Percentiles rank a stretch among this genome's conserved stretches.
Evolutionary conservation across 2,888 invertebrate species (phyloP).

Genomic region (Erpobdella octoculata): DNA sequence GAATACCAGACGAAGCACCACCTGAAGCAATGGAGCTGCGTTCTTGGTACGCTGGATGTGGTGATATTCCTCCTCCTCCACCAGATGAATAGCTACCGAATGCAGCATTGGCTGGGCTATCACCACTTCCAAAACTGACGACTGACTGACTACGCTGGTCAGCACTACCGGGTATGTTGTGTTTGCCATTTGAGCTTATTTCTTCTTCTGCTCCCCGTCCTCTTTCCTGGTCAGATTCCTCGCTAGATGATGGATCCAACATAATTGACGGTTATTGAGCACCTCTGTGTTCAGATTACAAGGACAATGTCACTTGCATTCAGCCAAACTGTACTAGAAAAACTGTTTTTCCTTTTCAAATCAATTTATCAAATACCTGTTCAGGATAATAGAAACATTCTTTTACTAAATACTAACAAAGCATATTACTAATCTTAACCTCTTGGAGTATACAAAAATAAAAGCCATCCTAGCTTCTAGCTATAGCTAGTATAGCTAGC

Average conservation of each 20-base stretch:
- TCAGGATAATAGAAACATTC: no score
- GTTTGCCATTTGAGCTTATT: conserved; percentile 8
- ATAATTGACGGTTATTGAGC: no score
- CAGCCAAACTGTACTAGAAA: no score
- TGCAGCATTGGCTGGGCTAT: conserved; percentile 39
- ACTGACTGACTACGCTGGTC: conserved; percentile 51
- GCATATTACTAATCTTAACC: no score
- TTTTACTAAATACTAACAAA: no score
- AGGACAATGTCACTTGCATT: no score
- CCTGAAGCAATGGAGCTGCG: background rate
- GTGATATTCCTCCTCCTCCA: background rate
- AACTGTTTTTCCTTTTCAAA: no score
- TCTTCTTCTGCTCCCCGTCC: conserved; percentile 16
- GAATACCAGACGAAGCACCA: background rate
- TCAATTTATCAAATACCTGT: no score
- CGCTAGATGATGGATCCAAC: conserved; percentile 92
- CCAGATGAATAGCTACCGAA: background rate
- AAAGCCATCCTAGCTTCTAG: no score
- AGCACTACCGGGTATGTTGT: conserved; percentile 39
- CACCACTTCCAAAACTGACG: conserved; percentile 29
- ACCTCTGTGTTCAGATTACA: no score
- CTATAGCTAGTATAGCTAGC: no score
- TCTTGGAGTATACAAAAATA: no score
- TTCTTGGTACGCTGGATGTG: conserved; percentile 7
- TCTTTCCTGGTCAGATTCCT: conserved; percentile 66